Evolutionary conservation across 2,797 vertebrate genomes (phyloP), one percentile per base, ranked within the genome.

Genomic region (Triplophysa yarkandensis): DNA sequence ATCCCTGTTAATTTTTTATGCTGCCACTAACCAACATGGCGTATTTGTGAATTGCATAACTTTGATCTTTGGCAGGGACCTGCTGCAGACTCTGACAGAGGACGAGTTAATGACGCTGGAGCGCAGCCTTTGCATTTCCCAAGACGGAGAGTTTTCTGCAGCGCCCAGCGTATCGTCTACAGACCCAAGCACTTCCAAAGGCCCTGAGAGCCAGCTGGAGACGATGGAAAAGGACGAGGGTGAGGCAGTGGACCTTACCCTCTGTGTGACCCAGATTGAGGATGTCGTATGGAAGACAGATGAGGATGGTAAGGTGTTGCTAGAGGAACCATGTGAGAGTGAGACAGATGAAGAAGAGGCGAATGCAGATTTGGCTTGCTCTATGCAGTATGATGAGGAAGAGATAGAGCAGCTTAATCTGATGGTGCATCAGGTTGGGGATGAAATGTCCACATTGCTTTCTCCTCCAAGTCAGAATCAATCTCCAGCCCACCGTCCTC

Each of bases 351-450:
- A 92, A 76, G 91, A 91, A 14, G 62, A 92, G 76, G 90, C 89
- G 46, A 88, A 96, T 69, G 89, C 91, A 0, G 95, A 98, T 74
- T 90, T 98, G 82, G 96, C 96, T 60, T 98, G 97, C 89, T 99
- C 97, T 68, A 96, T 99, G 95, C 97, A 99, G 89, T 96, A 98
- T 0, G 97, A 99, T 6, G 95, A 98, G 74, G 96, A 97, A 87
- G 97, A 99, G 80, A 88, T 98, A 68, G 96, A 98, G 82, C 95
- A 98, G 88, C 93, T 99, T 79, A 97, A 91, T 82, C 94, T 96
- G 87, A 94, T 99, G 97, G 97, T 99, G 10, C 92, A 97, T 81
- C 92, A 93, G 19, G 97, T 96, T 0, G 97, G 97, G 1, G 95
- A 98, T 4, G 95, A 96, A 84, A 99, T 99, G 97, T 98, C 96